A percentile compares a stretch with the other conserved stretches of the same genome.
Conservation (phyloP, 2,113 vertebrate species). For the Gopherus evgoodei region DNA sequence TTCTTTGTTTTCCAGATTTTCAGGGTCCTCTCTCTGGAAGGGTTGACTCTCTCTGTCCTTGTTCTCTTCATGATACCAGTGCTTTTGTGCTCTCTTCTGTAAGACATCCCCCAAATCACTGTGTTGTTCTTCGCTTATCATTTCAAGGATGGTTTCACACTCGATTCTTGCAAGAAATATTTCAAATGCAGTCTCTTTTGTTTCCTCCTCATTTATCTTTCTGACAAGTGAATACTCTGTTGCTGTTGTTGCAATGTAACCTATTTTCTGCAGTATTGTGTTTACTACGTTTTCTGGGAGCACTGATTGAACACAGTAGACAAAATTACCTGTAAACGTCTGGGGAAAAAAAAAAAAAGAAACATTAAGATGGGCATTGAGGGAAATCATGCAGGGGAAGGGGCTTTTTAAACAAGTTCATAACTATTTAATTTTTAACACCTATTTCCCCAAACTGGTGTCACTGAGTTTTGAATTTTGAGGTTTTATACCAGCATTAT, state of each 20-base stretch:
- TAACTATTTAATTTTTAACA: not conserved
- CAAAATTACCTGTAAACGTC: constrained; percentile 88
- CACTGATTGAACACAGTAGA: constrained; percentile 84
- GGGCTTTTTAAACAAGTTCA: not conserved
- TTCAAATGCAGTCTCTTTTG: constrained; percentile 82
- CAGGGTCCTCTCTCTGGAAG: not conserved
- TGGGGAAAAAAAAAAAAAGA: constrained; percentile 61
- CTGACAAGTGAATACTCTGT: constrained; percentile 81
- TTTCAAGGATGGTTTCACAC: constrained; percentile 79
- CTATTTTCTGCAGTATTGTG: constrained; percentile 82
- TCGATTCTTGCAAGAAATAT: constrained; percentile 85
- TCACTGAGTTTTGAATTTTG: not conserved
- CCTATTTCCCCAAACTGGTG: not conserved
- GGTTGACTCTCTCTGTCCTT: not conserved
- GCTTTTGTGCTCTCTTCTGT: constrained; percentile 46
- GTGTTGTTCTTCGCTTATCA: constrained; percentile 66
- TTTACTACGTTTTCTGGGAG: constrained; percentile 75
- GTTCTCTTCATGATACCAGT: not conserved
- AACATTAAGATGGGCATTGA: constrained; percentile 17
- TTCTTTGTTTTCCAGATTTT: not conserved
- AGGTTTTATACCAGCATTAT: not conserved
- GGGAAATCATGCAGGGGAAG: not conserved
- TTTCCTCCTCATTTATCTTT: constrained; percentile 71
- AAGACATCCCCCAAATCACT: constrained; percentile 64
- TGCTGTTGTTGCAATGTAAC: constrained; percentile 79